Evolutionary conservation across 2,888 invertebrate genomes (phyloP).

Genomic region (Thymelicus lineola): DNA sequence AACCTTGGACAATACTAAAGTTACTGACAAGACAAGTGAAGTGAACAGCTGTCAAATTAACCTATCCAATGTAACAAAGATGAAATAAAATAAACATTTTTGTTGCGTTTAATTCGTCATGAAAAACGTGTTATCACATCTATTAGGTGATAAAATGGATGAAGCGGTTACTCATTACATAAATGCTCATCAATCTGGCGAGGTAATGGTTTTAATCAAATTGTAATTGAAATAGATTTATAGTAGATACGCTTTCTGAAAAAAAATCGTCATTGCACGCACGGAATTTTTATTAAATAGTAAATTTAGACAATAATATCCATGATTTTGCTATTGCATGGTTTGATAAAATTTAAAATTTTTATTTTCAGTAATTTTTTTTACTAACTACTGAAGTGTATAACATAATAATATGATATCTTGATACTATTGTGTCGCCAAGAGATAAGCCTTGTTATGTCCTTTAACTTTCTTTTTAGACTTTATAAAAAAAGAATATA

Average conservation of each 20-base stretch:
- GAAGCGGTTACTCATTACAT: slow-evolving; percentile 79
- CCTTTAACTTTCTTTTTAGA: too few relatives aligned
- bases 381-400: too few relatives aligned
- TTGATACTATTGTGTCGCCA: too few relatives aligned
- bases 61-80: slow-evolving; percentile 41
- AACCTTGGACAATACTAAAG: too few relatives aligned
- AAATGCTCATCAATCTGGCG: slow-evolving; percentile 68
- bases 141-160: slow-evolving; percentile 72
- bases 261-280: neutral
- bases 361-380: too few relatives aligned
- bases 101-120: slow-evolving; percentile 50
- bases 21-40: neutral
- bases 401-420: too few relatives aligned
- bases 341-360: too few relatives aligned
- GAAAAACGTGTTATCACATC: slow-evolving; percentile 67
- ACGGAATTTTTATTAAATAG: neutral
- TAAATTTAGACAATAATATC: neutral
- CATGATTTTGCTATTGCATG: too few relatives aligned
- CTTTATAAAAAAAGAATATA: too few relatives aligned
- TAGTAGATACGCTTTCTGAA: neutral
- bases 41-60: slow-evolving; percentile 57
- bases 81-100: slow-evolving; percentile 49
- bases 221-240: neutral
- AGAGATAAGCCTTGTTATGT: too few relatives aligned
- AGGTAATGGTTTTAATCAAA: slow-evolving; percentile 53